Percentiles rank a stretch among this genome's conserved stretches.
Conservation (phyloP, 2,888 invertebrate species). For the Cosmorhoe ocellata region DNA sequence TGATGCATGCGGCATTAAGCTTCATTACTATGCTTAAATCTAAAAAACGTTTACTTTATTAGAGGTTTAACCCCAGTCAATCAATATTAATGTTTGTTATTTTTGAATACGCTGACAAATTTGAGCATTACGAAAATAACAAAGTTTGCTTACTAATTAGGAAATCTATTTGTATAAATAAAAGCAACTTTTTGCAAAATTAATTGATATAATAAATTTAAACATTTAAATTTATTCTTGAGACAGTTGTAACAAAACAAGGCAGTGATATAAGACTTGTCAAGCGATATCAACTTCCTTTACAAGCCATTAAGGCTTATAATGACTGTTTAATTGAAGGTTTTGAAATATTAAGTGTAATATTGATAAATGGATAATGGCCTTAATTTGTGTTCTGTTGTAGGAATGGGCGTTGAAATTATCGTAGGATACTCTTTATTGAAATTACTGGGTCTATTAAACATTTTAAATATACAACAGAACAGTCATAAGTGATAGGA, state of each 20-base stretch:
- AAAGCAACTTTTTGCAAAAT: slow-evolving; percentile 1
- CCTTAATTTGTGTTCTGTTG: slow-evolving; percentile 16
- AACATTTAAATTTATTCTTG: slow-evolving; percentile 16
- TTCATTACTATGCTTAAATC: slow-evolving; percentile 29
- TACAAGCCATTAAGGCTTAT: slow-evolving; percentile 32
- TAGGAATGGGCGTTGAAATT: slow-evolving; percentile 19
- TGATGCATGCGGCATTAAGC: slow-evolving; percentile 36
- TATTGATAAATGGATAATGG: slow-evolving; percentile 30
- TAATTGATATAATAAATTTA: slow-evolving; percentile 6
- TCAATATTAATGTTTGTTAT: slow-evolving; percentile 17
- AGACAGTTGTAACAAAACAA: slow-evolving; percentile 14
- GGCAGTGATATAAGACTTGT: slow-evolving; percentile 28
- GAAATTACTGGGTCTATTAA: too few species aligned
- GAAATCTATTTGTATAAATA: slow-evolving; percentile 3
- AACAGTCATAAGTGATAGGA: not conserved
- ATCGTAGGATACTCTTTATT: not conserved
- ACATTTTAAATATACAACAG: too few species aligned
- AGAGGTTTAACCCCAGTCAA: slow-evolving; percentile 15
- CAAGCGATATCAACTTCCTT: slow-evolving; percentile 33
- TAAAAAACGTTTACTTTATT: slow-evolving; percentile 24
- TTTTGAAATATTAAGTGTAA: slow-evolving; percentile 31
- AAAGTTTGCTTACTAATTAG: not conserved
- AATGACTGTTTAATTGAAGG: slow-evolving; percentile 31
- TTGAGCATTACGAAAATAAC: slow-evolving; percentile 9
- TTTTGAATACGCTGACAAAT: slow-evolving; percentile 18